Conservation (phyloP, 1,140 invertebrate species). For the Saccostrea glomerata region DNA sequence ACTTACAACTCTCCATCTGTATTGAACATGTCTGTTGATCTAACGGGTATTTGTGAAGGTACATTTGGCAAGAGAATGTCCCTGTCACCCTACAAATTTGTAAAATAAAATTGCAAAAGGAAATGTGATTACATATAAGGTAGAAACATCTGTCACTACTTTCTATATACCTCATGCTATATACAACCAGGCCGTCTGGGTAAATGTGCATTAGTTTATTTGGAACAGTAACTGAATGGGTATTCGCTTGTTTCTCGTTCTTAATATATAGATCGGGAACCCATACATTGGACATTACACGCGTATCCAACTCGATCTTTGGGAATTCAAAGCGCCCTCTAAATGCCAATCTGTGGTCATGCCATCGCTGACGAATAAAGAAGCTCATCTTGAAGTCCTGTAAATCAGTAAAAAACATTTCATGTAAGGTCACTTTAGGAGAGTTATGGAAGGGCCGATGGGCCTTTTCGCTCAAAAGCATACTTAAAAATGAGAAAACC, state of each 20-base stretch:
- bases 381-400: conserved; percentile 66
- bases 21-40: conserved; percentile 71
- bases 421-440: not conserved
- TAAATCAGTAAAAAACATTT: not conserved
- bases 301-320: conserved; percentile 83
- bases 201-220: conserved; percentile 85
- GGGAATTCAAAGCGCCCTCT: conserved; percentile 30
- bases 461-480: no score
- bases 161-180: conserved; percentile 75
- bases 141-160: not conserved
- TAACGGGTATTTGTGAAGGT: conserved; percentile 71
- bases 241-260: conserved; percentile 83
- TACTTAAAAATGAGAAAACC: no score
- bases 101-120: not conserved
- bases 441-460: no score
- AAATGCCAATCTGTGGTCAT: conserved; percentile 58
- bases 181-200: conserved; percentile 83
- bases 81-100: conserved; percentile 59
- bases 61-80: conserved; percentile 69
- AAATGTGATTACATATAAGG: not conserved
- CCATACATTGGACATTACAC: conserved; percentile 88
- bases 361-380: conserved; percentile 62
- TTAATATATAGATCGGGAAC: conserved; percentile 86
- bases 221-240: conserved; percentile 80
- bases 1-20: conserved; percentile 73